Evolutionary conservation across 2,113 vertebrate species (phyloP).

Genomic region (Procapra przewalskii): DNA sequence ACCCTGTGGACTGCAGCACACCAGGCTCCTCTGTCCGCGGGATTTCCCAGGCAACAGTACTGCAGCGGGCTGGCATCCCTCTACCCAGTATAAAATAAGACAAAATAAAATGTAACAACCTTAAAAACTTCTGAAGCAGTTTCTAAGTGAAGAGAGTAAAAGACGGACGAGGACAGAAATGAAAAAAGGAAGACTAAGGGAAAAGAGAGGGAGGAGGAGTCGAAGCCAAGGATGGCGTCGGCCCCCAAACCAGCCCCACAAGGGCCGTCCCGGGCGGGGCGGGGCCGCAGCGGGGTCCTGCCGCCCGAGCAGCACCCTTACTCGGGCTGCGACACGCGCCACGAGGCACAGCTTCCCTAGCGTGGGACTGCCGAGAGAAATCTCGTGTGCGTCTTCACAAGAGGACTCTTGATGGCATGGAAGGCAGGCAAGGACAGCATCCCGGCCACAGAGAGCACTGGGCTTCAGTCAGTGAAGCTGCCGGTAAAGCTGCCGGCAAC

Average conservation of each 20-base stretch:
- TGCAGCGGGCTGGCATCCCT: background rate
- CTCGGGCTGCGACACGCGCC: fast-evolving
- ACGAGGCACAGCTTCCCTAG: background rate
- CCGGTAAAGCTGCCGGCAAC: background rate
- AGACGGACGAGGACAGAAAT: background rate
- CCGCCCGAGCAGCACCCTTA: background rate
- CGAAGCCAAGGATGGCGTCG: background rate
- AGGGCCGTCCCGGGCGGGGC: background rate
- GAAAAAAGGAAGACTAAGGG: background rate
- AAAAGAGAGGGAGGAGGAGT: background rate
- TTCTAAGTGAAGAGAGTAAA: background rate
- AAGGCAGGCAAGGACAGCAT: background rate
- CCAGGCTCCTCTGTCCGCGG: background rate
- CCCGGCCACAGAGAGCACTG: fast-evolving
- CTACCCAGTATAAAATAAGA: background rate
- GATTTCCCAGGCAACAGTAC: background rate
- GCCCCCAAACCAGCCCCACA: background rate
- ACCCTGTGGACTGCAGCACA: fast-evolving
- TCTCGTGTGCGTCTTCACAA: background rate
- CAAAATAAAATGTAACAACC: background rate
- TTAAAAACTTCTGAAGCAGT: background rate
- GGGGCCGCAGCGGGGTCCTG: background rate
- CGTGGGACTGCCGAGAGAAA: background rate
- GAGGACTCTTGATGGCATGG: background rate
- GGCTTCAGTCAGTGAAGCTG: background rate